Conservation (phyloP, 1,140 invertebrate genomes). For the Trachymyrmex cornetzi region DNA sequence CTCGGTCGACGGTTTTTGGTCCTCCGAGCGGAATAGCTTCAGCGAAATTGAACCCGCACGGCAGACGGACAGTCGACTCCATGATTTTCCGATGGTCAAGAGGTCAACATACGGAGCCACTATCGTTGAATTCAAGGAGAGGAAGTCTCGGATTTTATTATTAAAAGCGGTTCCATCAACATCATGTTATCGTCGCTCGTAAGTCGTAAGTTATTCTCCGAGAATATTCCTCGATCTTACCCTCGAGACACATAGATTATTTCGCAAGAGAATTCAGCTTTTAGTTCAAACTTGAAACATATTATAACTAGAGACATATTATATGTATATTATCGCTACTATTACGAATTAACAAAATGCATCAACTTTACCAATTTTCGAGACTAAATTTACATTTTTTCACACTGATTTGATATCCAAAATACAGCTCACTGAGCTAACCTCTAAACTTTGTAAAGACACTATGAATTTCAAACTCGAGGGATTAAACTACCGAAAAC, state of each 20-base stretch:
- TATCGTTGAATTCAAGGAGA: neutral
- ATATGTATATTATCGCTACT: neutral
- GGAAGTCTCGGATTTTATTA: constrained; percentile 6
- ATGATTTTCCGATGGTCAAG: constrained; percentile 47
- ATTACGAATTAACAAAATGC: neutral
- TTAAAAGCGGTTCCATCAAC: constrained; percentile 30
- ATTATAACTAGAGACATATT: neutral
- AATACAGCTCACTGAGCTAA: neutral
- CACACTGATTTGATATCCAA: neutral
- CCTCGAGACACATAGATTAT: neutral
- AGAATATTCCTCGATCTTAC: constrained; percentile 4
- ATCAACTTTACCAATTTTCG: neutral
- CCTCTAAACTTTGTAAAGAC: neutral
- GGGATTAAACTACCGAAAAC: constrained; percentile 21
- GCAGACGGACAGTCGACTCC: constrained; percentile 30
- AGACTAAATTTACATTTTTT: neutral
- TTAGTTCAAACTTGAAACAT: neutral
- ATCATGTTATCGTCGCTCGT: constrained; percentile 15
- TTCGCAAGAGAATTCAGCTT: neutral
- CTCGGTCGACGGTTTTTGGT: constrained; percentile 61
- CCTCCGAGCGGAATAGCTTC: constrained; percentile 51
- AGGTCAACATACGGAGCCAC: constrained; percentile 28
- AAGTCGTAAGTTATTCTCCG: constrained; percentile 5
- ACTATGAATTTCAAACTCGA: constrained; percentile 24
- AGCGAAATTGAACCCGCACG: constrained; percentile 62